phyloP scores from a whole-genome alignment of 1,140 invertebrate genomes.

The Ostrea denselamellosa region DNA sequence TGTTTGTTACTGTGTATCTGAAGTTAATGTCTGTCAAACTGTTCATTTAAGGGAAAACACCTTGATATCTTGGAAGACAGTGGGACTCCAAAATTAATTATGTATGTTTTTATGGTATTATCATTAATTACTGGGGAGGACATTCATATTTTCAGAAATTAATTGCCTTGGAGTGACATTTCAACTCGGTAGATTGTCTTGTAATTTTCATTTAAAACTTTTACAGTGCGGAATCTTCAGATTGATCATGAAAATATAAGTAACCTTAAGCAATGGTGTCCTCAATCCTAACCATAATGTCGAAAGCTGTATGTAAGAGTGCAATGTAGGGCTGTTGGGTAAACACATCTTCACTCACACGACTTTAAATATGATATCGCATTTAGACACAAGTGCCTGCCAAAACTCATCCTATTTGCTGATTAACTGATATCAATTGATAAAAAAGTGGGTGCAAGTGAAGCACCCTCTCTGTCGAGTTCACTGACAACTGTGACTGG shows the following conservation, averaged over 20 bases:
- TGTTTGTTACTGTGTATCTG: neutral
- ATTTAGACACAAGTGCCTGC: neutral
- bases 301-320: neutral
- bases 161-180: neutral
- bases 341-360: neutral
- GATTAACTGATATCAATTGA: slow-evolving; percentile 4
- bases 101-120: neutral
- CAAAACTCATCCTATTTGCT: neutral
- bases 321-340: neutral
- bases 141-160: neutral
- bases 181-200: neutral
- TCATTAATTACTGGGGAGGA: neutral
- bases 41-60: neutral
- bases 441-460: slow-evolving; percentile 19
- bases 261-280: neutral
- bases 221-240: neutral
- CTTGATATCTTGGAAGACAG: neutral
- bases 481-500: neutral
- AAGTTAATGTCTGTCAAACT: neutral
- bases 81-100: neutral
- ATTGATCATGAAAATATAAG: neutral
- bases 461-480: neutral
- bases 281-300: neutral
- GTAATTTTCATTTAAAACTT: neutral
- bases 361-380: neutral